Percentiles rank a stretch among this genome's conserved stretches.
Evolutionary conservation across 2,113 vertebrate genomes (phyloP).

Genomic region (Lynx canadensis): DNA sequence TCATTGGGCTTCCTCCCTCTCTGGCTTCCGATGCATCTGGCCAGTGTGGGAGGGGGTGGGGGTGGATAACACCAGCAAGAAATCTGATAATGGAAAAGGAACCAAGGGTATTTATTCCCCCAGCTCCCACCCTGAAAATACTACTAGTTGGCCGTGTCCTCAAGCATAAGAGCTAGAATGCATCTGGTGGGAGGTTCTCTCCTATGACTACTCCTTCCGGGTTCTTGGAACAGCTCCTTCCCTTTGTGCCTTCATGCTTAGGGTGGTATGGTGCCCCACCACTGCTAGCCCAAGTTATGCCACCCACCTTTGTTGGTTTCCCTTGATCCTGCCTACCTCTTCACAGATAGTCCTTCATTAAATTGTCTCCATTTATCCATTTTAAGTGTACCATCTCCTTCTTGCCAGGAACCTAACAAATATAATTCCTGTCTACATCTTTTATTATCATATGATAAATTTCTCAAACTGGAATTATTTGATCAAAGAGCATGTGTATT

Average conservation of each 20-base stretch:
- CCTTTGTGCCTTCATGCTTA: no score
- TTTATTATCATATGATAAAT: not conserved
- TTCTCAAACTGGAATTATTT: not conserved
- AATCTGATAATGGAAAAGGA: not conserved
- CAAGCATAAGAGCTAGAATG: not conserved
- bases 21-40: not conserved
- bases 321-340: not conserved
- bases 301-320: not conserved
- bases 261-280: not conserved
- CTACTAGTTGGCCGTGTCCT: not conserved
- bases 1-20: not conserved
- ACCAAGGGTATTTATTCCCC: not conserved
- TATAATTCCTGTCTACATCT: not conserved
- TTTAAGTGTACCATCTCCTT: not conserved
- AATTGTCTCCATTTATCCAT: not conserved
- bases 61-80: not conserved
- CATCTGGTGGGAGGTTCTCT: not conserved
- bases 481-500: not conserved
- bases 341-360: not conserved
- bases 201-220: fast-evolving
- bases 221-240: not conserved
- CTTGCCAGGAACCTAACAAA: not conserved
- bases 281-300: no score
- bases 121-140: not conserved
- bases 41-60: not conserved